Base-by-base conservation (phyloP, 2,888 invertebrate species). In the Branchellion lobata region DNA sequence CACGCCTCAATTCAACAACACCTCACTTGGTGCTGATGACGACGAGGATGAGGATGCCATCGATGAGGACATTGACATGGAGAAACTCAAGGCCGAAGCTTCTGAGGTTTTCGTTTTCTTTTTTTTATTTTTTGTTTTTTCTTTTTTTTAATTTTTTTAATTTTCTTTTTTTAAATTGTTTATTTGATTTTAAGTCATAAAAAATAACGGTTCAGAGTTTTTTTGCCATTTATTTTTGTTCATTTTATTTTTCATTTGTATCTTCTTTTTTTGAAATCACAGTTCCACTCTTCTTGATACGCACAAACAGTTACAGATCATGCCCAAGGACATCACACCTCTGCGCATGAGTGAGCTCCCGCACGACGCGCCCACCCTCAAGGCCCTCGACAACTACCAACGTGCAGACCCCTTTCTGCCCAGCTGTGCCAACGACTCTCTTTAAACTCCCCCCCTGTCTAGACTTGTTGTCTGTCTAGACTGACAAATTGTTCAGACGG, bases 321-420 rank as follows among this genome's bases (percentile, higher is more conserved):
- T 34, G 27, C 61, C 78, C 51, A 85, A 84, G 90, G 93, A 91
- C 88, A 94, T 94, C 89, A 95, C 95, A 77, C 90, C 96, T 84
- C 91, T 96, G 83, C 92, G 96, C 88, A 93, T 95, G 89, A 96
- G 96, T 24, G 95, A 97, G 88, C 90, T 97, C 87, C 96, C 96
- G 71, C 94, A 95, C 86, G 96, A 97, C 90, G 91, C 93, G 84
- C 92, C 92, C 87, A 96, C 95, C 80, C 92, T 95, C 85, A 93
- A 93, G 88, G 95, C 95, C 83, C 91, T 96, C 84, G 93, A 92
- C 87, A 94, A 94, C 88, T 95, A 96, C 90, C 93, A 86, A 89
- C 91, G 96, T 86, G 93, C 94, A 84, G 96, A 96, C 36, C 29
- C 79, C n/a, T 79, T 57, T 47, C 61, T 79, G 61, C 31, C 78